Evolutionary conservation across 2,113 vertebrate species (phyloP).

Genomic region (Gila orcuttii): DNA sequence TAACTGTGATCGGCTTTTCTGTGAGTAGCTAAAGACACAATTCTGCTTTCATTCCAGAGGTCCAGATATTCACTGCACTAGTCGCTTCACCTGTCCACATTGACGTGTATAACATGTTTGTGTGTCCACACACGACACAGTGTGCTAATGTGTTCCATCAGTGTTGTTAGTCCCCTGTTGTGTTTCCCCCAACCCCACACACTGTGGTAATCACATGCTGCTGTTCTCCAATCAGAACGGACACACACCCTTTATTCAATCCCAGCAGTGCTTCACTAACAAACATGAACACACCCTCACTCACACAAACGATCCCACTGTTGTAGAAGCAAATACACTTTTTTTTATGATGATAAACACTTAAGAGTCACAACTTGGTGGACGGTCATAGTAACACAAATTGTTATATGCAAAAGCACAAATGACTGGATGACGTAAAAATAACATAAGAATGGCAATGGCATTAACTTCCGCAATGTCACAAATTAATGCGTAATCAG

Average conservation of each 20-base stretch:
- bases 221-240: slow-evolving; percentile 25
- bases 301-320: background rate
- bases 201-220: slow-evolving; percentile 12
- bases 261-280: slow-evolving; percentile 23
- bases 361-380: background rate
- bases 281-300: background rate
- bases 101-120: background rate
- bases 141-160: slow-evolving; percentile 14
- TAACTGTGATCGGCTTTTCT: background rate
- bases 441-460: background rate
- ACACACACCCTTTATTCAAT: slow-evolving; percentile 44
- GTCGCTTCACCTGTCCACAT: background rate
- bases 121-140: slow-evolving; percentile 34
- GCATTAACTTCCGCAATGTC: background rate
- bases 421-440: background rate
- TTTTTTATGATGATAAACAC: background rate
- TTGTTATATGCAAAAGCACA: background rate
- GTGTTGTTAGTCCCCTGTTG: slow-evolving; percentile 4
- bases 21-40: background rate
- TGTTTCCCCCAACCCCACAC: slow-evolving; percentile 26
- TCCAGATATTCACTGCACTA: background rate
- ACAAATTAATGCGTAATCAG: background rate
- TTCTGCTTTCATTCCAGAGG: background rate
- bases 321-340: background rate
- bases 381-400: background rate